Conservation (phyloP, 2,888 invertebrate genomes). For the Strigamia crassipes region DNA sequence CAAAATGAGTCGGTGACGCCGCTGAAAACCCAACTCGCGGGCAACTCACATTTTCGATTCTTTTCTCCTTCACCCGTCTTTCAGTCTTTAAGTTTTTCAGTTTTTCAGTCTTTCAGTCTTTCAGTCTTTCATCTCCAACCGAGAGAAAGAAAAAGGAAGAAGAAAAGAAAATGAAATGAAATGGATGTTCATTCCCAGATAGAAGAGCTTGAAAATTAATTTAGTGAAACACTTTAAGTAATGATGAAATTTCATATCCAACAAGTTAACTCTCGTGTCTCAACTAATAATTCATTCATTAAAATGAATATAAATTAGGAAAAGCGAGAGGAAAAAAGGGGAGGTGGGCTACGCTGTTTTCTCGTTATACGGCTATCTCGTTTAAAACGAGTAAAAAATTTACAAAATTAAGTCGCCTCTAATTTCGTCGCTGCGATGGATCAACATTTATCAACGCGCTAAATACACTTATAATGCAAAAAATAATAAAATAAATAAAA, state of each 20-base stretch:
- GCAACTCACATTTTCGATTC: background rate
- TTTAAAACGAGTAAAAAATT: no score
- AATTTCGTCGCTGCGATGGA: background rate
- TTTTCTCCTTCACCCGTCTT: background rate
- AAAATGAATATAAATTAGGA: conserved; percentile 38
- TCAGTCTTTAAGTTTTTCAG: no score
- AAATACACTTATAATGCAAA: no score
- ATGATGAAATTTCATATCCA: conserved; percentile 38
- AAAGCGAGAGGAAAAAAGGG: background rate
- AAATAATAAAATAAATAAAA: no score
- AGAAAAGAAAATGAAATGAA: background rate
- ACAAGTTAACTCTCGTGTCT: conserved; percentile 24
- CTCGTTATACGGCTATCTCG: background rate
- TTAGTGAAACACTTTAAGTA: conserved; percentile 30
- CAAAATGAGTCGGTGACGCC: background rate
- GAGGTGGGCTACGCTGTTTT: background rate
- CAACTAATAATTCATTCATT: conserved; percentile 38
- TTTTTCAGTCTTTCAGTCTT: no score
- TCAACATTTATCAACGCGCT: no score
- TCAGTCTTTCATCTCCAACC: background rate
- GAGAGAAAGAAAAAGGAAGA: background rate
- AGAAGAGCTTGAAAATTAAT: conserved; percentile 6
- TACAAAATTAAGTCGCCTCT: background rate
- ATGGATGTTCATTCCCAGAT: conserved; percentile 1
- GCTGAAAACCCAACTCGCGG: background rate